Conservation (phyloP, 2,888 invertebrate genomes). For the Beris morrisii region DNA sequence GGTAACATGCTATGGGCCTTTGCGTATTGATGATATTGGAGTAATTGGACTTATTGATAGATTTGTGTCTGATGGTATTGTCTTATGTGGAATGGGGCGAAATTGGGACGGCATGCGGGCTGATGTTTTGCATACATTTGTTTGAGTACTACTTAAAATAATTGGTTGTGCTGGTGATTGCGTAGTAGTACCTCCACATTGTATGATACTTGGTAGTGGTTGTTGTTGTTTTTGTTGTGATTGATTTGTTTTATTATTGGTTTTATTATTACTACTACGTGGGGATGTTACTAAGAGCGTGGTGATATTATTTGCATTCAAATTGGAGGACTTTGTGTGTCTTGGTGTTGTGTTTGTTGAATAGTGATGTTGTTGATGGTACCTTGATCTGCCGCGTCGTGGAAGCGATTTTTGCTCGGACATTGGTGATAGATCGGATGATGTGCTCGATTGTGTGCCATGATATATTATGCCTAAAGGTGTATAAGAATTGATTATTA, state of each 20-base stretch:
- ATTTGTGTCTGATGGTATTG: constrained; percentile 46
- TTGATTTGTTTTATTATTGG: constrained; percentile 33
- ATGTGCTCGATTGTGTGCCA: constrained; percentile 74
- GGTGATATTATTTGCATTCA: constrained; percentile 52
- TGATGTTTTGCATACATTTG: constrained; percentile 39
- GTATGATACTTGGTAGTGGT: constrained; percentile 35
- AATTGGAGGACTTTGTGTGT: constrained; percentile 55
- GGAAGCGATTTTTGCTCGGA: constrained; percentile 76
- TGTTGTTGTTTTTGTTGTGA: constrained; percentile 49
- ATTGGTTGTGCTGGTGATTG: constrained; percentile 6
- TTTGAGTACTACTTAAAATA: constrained; percentile 36
- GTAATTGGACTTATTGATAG: constrained; percentile 53
- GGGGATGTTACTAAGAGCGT: constrained; percentile 52
- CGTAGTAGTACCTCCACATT: constrained; percentile 31
- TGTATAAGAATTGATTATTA: constrained; percentile 1
- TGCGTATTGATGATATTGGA: constrained; percentile 50
- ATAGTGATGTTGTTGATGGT: constrained; percentile 59
- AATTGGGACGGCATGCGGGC: constrained; percentile 57
- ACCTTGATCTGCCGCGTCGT: constrained; percentile 71
- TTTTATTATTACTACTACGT: constrained; percentile 53
- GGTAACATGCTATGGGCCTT: constrained; percentile 39
- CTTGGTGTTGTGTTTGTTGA: constrained; percentile 59
- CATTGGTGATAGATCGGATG: constrained; percentile 76
- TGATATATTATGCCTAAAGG: constrained; percentile 70
- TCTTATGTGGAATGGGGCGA: constrained; percentile 57